Conservation (phyloP, 2,797 vertebrate genomes). For the Gymnopithys bicolor region DNA sequence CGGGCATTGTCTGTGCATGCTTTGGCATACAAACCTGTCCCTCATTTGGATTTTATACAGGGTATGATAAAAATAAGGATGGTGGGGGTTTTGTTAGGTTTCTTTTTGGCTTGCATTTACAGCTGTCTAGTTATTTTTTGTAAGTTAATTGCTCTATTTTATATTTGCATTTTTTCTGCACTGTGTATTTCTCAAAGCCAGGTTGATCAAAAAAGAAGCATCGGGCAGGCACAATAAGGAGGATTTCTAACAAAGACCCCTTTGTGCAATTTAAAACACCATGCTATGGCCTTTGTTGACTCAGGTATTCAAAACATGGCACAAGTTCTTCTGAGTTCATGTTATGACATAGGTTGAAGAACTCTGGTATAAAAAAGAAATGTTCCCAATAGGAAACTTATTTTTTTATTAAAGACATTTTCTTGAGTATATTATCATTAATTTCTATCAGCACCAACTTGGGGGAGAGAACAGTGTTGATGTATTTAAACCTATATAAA, state of each 20-base stretch:
- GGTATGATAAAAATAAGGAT: neutral
- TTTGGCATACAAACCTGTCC: conserved; percentile 9
- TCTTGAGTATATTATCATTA: neutral
- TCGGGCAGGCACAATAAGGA: neutral
- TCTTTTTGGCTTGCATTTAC: neutral
- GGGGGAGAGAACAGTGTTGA: neutral
- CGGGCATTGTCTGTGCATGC: conserved; percentile 11
- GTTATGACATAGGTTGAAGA: neutral
- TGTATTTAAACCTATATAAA: neutral
- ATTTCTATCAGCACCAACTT: neutral
- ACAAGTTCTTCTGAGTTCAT: neutral
- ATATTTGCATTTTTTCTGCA: neutral
- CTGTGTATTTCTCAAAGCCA: neutral
- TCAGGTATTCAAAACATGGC: neutral
- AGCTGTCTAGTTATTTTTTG: neutral
- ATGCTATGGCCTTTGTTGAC: neutral
- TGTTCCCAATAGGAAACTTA: neutral
- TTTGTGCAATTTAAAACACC: neutral
- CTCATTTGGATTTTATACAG: neutral
- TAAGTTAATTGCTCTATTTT: neutral
- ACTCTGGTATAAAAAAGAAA: neutral
- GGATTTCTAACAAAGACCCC: neutral
- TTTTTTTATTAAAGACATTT: neutral
- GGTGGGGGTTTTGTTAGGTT: neutral
- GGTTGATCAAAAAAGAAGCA: neutral